Evolutionary conservation across 2,888 invertebrate species (phyloP), one percentile per base, ranked within the genome.

Genomic region (Pseudanteris insignis): DNA sequence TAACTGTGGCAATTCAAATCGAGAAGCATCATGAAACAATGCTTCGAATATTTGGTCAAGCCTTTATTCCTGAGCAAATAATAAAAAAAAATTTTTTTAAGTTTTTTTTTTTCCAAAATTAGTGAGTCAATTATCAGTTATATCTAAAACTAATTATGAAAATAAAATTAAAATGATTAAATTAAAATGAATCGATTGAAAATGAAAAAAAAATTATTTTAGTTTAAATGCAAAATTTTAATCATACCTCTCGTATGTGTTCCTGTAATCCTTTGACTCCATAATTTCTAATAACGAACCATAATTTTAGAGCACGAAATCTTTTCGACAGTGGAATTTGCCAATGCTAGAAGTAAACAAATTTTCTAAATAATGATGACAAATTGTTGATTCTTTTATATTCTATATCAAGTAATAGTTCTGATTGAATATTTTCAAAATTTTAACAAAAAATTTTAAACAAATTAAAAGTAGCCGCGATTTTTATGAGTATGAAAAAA

Each of bases 211-310:
- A 25, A 25, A 3, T 25, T 25, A n/a, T n/a, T n/a, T n/a, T n/a
- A n/a, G n/a, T n/a, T n/a, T n/a, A n/a, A n/a, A n/a, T n/a, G n/a
- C n/a, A n/a, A n/a, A n/a, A n/a, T n/a, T n/a, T n/a, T n/a, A n/a
- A n/a, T n/a, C n/a, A 72, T 81, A 92, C 94, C 85, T 95, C 91
- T 64, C 96, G 85, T 68, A 98, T 91, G 77, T 97, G 96, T 66
- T 90, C 89, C 77, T 97, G 97, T 0, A 97, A 82, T 0, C 97
- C 96, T 58, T 86, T 86, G 8, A 96, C 87, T 4, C 97, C 97
- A 71, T 88, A 97, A 71, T 92, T 94, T 30, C 97, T 85, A n/a
- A 97, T 85, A 0, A 97, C 96, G 76, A 97, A 97, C 97, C 97
- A 98, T 0, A 97, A 83, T 78, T 98, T 97, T 24, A 98, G 78